Conservation (phyloP, 2,113 vertebrate genomes). For the Grammomys dolichurus region DNA sequence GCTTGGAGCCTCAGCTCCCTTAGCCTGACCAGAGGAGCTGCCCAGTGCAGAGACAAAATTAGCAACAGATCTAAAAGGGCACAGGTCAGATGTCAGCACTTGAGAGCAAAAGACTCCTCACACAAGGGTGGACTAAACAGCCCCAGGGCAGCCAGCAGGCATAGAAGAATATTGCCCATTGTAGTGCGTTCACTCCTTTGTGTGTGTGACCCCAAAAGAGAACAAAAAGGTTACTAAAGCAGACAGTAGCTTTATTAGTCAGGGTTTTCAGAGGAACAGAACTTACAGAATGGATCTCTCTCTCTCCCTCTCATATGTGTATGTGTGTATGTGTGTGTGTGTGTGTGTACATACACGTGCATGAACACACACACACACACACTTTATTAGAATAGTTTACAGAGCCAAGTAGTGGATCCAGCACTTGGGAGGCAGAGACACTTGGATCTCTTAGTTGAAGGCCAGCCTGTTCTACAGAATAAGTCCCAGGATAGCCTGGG, state of each 20-base stretch:
- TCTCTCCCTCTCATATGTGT: no score
- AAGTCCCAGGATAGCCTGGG: background rate
- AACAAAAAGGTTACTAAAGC: background rate
- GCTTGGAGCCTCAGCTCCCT: background rate
- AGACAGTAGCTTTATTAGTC: background rate
- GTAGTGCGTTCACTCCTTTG: background rate
- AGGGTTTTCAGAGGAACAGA: background rate
- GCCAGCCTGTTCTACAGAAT: background rate
- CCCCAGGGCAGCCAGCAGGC: background rate
- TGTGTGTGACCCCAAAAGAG: background rate
- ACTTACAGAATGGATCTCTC: background rate
- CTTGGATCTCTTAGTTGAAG: background rate
- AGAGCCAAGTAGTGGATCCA: background rate
- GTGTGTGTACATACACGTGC: no score
- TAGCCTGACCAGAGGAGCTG: background rate
- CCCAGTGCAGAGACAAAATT: background rate
- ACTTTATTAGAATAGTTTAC: background rate
- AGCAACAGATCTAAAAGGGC: background rate
- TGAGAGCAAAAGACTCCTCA: background rate
- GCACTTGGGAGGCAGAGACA: background rate
- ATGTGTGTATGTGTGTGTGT: no score
- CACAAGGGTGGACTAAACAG: background rate
- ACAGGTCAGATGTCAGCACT: background rate
- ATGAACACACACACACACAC: no score
- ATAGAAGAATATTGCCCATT: background rate